Conservation (phyloP, 1,140 invertebrate genomes). For the Lepidotrigona ventralis region DNA sequence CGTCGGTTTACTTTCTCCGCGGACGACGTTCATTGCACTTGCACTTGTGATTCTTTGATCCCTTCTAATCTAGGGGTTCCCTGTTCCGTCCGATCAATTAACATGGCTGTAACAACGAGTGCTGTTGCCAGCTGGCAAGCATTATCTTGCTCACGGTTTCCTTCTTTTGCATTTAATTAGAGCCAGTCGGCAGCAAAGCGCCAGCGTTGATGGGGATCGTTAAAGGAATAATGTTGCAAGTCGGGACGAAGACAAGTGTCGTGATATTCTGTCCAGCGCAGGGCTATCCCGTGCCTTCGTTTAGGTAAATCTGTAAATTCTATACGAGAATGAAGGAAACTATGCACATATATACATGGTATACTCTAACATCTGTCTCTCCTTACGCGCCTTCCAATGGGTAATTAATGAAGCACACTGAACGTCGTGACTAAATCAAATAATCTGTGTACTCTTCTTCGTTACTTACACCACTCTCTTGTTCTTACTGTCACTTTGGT, state of each 20-base stretch:
- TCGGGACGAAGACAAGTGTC: constrained; percentile 63
- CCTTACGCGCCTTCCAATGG: neutral
- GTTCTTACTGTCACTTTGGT: neutral
- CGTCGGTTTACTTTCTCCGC: constrained; percentile 17
- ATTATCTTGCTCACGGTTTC: constrained; percentile 36
- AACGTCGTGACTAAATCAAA: constrained; percentile 29
- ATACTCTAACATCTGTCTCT: neutral
- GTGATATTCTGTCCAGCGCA: constrained; percentile 74
- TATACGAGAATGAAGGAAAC: neutral
- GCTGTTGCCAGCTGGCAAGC: neutral
- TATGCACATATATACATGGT: too few species aligned
- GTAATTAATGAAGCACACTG: neutral
- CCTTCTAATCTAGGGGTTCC: constrained; percentile 36
- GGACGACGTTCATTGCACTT: constrained; percentile 6
- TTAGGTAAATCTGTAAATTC: constrained; percentile 69
- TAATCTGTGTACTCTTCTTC: neutral
- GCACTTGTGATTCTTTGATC: constrained; percentile 10
- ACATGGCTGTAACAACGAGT: constrained; percentile 2
- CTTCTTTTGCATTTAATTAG: constrained; percentile 68
- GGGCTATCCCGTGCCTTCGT: constrained; percentile 75
- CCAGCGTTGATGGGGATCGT: constrained; percentile 79
- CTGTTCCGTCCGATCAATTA: constrained; percentile 44
- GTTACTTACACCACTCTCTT: too few species aligned
- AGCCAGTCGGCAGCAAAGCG: constrained; percentile 81
- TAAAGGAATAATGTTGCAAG: constrained; percentile 75